A percentile compares a stretch with the other conserved stretches of the same genome.
Evolutionary conservation across 2,888 invertebrate species (phyloP).

Genomic region (Macrosiphum euphorbiae): DNA sequence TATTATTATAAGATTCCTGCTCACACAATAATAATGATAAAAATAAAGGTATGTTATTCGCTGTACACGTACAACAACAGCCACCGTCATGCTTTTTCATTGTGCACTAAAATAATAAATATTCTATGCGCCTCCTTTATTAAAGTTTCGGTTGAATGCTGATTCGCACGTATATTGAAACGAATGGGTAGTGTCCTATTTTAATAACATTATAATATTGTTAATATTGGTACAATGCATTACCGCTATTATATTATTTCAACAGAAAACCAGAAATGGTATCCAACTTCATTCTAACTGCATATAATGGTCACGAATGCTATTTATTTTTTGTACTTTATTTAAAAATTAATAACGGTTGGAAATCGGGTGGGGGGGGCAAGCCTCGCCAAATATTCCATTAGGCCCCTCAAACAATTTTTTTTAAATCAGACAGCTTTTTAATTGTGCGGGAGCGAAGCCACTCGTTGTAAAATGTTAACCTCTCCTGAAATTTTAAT

Average conservation of each 20-base stretch:
- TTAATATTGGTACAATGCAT: not conserved
- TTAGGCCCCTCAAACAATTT: too few relatives aligned
- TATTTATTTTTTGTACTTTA: not conserved
- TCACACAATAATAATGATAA: not conserved
- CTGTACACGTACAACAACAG: not conserved
- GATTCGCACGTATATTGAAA: not conserved
- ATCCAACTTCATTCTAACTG: not conserved
- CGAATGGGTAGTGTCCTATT: not conserved
- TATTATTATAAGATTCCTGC: not conserved
- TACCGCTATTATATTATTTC: not conserved
- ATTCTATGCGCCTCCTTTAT: not conserved
- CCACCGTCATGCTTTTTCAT: not conserved
- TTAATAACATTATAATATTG: not conserved
- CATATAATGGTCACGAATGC: not conserved
- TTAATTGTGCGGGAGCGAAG: too few relatives aligned
- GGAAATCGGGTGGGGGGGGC: too few relatives aligned
- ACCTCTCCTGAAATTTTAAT: too few relatives aligned
- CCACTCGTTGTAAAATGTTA: too few relatives aligned
- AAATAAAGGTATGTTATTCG: not conserved
- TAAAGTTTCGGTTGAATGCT: not conserved
- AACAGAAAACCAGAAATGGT: not conserved
- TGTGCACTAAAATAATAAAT: not conserved
- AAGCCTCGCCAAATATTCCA: too few relatives aligned
- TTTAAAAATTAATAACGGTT: not conserved
- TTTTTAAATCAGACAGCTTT: too few relatives aligned